Conservation (phyloP, 2,888 invertebrate genomes). For the Stictocephala bisonia region DNA sequence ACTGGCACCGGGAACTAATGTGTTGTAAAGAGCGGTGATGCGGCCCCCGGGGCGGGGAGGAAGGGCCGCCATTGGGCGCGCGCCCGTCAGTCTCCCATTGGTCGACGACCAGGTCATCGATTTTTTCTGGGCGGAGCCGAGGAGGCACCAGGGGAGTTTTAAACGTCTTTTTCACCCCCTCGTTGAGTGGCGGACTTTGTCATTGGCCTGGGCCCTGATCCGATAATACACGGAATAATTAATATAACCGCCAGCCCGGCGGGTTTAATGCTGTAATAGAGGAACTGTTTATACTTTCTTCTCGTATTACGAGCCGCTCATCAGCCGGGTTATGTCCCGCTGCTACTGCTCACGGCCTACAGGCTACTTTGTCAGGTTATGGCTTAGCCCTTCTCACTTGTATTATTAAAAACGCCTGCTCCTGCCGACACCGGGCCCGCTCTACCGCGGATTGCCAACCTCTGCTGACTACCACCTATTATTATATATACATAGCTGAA, state of each 20-base stretch:
- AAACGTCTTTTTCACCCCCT: constrained; percentile 41
- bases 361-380: too few relatives aligned
- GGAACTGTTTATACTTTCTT: constrained; percentile 28
- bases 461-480: too few relatives aligned
- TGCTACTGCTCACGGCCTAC: too few relatives aligned
- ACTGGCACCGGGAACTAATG: constrained; percentile 34
- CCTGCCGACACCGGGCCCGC: too few relatives aligned
- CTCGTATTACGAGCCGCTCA: constrained; percentile 17
- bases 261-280: constrained; percentile 5
- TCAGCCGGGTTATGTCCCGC: constrained; percentile 33
- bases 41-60: neutral
- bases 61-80: constrained; percentile 4
- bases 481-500: too few relatives aligned
- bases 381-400: too few relatives aligned
- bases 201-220: constrained; percentile 30
- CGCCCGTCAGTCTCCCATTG: constrained; percentile 10
- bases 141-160: constrained; percentile 40
- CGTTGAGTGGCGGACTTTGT: constrained; percentile 33
- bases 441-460: too few relatives aligned
- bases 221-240: constrained; percentile 41
- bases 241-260: constrained; percentile 14
- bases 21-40: constrained; percentile 22
- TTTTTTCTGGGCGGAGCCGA: constrained; percentile 30
- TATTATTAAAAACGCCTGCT: too few relatives aligned
- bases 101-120: constrained; percentile 27